Conservation (phyloP, 2,888 invertebrate genomes). For the Euplexia lucipara region DNA sequence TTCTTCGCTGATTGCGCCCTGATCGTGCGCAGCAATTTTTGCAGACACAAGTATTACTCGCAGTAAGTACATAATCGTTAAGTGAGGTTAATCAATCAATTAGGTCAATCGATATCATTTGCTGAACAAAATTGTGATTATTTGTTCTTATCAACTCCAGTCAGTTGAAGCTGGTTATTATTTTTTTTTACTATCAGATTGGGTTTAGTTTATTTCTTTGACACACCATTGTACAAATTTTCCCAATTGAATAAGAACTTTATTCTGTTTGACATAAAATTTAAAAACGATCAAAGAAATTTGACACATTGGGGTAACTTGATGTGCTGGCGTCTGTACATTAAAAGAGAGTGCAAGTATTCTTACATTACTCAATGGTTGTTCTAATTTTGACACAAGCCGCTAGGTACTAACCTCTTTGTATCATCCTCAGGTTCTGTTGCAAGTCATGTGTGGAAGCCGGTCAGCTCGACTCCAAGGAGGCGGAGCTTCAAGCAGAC, state of each 20-base stretch:
- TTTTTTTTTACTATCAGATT: background rate
- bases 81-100: constrained; percentile 38
- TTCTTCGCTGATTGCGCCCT: constrained; percentile 97
- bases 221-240: no score
- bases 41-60: constrained; percentile 97
- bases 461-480: constrained; percentile 92
- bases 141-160: constrained; percentile 19
- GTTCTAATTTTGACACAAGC: background rate
- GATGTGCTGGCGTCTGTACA: no score
- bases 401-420: constrained; percentile 6
- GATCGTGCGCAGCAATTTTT: constrained; percentile 96
- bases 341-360: background rate
- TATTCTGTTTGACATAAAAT: no score
- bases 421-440: constrained; percentile 92
- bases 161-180: constrained; percentile 4
- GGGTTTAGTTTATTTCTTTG: constrained; percentile 7
- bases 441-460: constrained; percentile 98
- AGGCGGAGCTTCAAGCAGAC: constrained; percentile 77
- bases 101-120: constrained; percentile 39
- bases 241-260: no score
- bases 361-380: background rate
- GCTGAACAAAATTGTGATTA: constrained; percentile 9
- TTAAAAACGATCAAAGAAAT: no score
- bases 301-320: background rate
- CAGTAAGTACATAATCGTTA: constrained; percentile 79